Percentiles rank a stretch among this genome's conserved stretches.
Conservation (phyloP, 2,797 vertebrate species). For the Falco rusticolus region DNA sequence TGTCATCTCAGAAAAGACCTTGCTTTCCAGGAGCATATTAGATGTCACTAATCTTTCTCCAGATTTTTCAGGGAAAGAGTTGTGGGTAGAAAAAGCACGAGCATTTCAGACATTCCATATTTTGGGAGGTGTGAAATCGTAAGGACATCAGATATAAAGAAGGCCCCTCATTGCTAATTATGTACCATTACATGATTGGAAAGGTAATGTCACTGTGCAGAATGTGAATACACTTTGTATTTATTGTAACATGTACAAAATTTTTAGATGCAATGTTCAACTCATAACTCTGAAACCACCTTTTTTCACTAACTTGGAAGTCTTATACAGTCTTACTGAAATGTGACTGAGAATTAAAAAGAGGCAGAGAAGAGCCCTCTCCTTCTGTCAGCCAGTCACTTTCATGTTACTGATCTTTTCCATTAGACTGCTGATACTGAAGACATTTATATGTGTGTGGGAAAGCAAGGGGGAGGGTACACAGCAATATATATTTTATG, state of each 20-base stretch:
- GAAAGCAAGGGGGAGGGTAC: not conserved
- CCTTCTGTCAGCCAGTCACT: not conserved
- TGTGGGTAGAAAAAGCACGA: accelerated
- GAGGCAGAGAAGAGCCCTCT: not conserved
- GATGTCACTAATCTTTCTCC: not conserved
- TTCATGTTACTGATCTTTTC: not conserved
- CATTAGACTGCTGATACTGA: not conserved
- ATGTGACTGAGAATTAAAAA: not conserved
- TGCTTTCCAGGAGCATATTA: not conserved
- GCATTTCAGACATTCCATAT: not conserved
- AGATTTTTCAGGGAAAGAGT: not conserved
- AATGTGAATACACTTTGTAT: not conserved
- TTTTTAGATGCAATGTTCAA: not conserved
- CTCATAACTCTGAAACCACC: not conserved
- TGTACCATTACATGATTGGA: not conserved
- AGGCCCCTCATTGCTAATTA: not conserved
- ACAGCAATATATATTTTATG: not conserved
- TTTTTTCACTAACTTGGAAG: not conserved
- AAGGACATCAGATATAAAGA: not conserved
- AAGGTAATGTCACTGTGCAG: not conserved
- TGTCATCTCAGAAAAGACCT: not conserved
- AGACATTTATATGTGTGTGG: not conserved
- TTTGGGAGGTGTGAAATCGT: not conserved
- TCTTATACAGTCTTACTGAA: not conserved
- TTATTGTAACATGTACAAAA: not conserved